phyloP scores from a whole-genome alignment of 2,888 invertebrate species.

The Hydrotaea diabolus region DNA sequence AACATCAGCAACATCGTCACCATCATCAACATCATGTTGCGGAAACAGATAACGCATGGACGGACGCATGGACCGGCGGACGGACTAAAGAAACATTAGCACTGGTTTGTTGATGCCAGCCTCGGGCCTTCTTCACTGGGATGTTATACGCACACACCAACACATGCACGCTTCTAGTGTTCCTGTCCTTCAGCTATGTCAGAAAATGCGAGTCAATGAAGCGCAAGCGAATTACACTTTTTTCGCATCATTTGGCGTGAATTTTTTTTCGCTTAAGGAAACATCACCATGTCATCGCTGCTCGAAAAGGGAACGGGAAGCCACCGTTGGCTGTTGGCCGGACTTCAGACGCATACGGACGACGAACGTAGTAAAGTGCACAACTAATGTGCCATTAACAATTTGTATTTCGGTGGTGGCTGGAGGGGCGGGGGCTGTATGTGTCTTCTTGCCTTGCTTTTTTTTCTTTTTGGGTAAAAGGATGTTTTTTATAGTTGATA shows the following conservation, averaged over 20 bases:
- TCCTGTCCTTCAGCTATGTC: slow-evolving; percentile 56
- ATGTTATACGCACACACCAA: slow-evolving; percentile 16
- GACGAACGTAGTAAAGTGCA: slow-evolving; percentile 34
- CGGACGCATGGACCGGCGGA: slow-evolving; percentile 67
- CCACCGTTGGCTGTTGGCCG: slow-evolving; percentile 1
- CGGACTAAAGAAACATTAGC: slow-evolving; percentile 41
- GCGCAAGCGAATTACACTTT: slow-evolving; percentile 75
- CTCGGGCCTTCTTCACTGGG: slow-evolving; percentile 44
- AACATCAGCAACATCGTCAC: slow-evolving; percentile 64
- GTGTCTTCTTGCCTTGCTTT: not conserved
- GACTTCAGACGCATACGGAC: not conserved
- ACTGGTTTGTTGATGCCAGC: slow-evolving; percentile 47
- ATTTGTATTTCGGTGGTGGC: not conserved
- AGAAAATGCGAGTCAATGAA: slow-evolving; percentile 75
- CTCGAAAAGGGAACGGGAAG: not conserved
- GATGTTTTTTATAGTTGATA: not conserved
- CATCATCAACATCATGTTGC: slow-evolving; percentile 72
- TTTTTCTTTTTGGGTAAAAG: not conserved
- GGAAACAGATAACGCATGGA: slow-evolving; percentile 80
- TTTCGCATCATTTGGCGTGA: slow-evolving; percentile 47
- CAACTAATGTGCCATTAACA: slow-evolving; percentile 44
- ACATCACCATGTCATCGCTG: not conserved
- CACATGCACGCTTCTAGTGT: slow-evolving; percentile 44
- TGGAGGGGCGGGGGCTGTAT: not conserved
- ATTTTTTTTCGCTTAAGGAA: slow-evolving; percentile 1